Evolutionary conservation across 2,113 vertebrate genomes (phyloP).

Genomic region (Planiliza haematocheilus): DNA sequence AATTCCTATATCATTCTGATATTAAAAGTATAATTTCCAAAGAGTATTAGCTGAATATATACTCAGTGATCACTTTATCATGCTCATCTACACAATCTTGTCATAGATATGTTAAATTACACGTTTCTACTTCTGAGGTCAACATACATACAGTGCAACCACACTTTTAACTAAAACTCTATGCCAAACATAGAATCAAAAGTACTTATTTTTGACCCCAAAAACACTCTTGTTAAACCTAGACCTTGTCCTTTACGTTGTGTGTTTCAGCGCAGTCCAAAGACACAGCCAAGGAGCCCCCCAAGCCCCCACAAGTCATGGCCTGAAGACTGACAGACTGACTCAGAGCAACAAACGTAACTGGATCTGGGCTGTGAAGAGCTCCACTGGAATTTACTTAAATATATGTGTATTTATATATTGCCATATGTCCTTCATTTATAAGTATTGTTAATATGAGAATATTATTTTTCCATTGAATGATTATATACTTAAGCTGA

Average conservation of each 20-base stretch:
- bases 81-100: no score
- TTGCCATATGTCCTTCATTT: constrained; percentile 68
- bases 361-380: constrained; percentile 70
- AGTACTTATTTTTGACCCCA: no score
- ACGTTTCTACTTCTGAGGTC: no score
- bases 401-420: constrained; percentile 77
- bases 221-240: background rate
- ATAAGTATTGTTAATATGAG: constrained; percentile 75
- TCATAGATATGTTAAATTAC: no score
- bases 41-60: no score
- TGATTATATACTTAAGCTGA: constrained; percentile 53
- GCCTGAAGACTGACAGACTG: constrained; percentile 68
- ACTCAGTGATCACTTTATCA: no score
- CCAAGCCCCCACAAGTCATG: constrained; percentile 71
- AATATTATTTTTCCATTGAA: constrained; percentile 74
- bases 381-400: constrained; percentile 79
- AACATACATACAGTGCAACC: no score
- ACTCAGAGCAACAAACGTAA: constrained; percentile 45
- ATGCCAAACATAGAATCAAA: no score
- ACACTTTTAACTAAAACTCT: no score
- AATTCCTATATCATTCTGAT: background rate
- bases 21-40: no score
- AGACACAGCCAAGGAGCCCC: constrained; percentile 68
- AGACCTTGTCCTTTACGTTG: background rate
- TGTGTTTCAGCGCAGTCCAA: constrained; percentile 76